Base-by-base conservation (phyloP, 1,140 invertebrate species). In the Gonatopus flavifemur region DNA sequence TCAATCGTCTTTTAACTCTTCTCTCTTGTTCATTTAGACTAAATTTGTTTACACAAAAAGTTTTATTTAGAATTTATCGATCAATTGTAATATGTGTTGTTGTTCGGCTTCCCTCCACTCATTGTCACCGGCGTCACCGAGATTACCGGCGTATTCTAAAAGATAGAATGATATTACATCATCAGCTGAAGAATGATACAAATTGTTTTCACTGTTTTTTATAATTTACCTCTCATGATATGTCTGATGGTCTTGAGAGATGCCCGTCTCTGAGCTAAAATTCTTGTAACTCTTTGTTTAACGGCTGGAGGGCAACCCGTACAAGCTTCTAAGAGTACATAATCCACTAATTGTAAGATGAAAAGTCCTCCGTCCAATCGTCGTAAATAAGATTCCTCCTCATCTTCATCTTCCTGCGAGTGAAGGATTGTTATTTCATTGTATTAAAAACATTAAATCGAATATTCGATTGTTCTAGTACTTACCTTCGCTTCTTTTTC, bases 201-300 rank as follows among this genome's bases (percentile, higher is more conserved):
- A 43, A 37, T 30, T 45, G n/a, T 38, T 31, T 38, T 31, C 25
- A 15, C 45, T 36, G 52, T 19, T 47, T 46, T 21, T n/a, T 37
- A 36, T 25, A 39, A 59, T 21, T 43, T 74, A 88, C 91, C 91
- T 85, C 94, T 85, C 90, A 97, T 96, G 15, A 96, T 89, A 72
- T 94, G 92, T 55, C 91, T 81, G 48, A 98, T 94, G n/a, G 92
- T 93, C 79, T 96, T 96, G 19, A 97, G 81, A 0, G 93, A 96
- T 5, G 90, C 93, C 46, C 92, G 88, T 52, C 93, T 79, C 52
- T 96, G 82, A 61, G 93, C 94, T 18, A 98, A 76, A 61, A 96
- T 94, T 66, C 94, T 87, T 36, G 90, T 84, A 2, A 97, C 91
- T 54, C 93, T 79, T 67, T 95, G 91, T 73, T 96, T 96, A 1